Evolutionary conservation across 2,113 vertebrate genomes (phyloP), one percentile per base, ranked within the genome.

Genomic region (Mugil cephalus): DNA sequence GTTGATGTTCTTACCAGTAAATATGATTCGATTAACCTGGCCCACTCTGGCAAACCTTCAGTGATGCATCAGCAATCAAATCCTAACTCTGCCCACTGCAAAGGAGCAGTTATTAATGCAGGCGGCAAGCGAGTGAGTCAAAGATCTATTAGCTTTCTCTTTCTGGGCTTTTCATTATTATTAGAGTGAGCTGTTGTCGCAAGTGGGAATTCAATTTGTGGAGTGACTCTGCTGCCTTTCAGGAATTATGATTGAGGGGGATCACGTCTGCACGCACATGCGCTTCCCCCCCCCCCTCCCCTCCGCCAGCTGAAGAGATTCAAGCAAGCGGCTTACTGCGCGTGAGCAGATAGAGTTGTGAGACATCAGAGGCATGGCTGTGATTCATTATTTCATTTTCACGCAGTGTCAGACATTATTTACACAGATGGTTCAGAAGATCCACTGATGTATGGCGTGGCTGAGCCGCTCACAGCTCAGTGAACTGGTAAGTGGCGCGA

Each of bases 331-430:
- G 47, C 59, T 69, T 54, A 69, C 21, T 54, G 36, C 1, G 14
- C 13, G 35, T 4, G n/a, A 64, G 45, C 52, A 55, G 73, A 74
- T 48, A 66, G 58, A 58, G 75, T 35, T 66, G 74, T 78, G 70
- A 77, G 60, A 81, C 76, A 70, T 69, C 56, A 69, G 64, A 55
- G 73, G 42, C 67, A 58, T 36, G 36, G 58, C 66, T n/a, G 56
- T 70, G 81, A 82, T 69, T 89, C 79, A 82, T 74, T 76, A 63
- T 80, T 82, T 77, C 19, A 74, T 83, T 82, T 85, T 73, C 36
- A 77, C 12, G 12, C 19, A 47, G 64, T 1, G 15, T 65, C 59
- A 71, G 63, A 61, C 75, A 52, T 86, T 74, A 83, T 65, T 87
- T 85, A 36, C 70, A 80, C 84, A 83, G 82, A 88, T 66, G 77